Percentiles rank a stretch among this genome's conserved stretches.
Conservation (phyloP, 2,888 invertebrate genomes). For the Heterodera filipjevi region DNA sequence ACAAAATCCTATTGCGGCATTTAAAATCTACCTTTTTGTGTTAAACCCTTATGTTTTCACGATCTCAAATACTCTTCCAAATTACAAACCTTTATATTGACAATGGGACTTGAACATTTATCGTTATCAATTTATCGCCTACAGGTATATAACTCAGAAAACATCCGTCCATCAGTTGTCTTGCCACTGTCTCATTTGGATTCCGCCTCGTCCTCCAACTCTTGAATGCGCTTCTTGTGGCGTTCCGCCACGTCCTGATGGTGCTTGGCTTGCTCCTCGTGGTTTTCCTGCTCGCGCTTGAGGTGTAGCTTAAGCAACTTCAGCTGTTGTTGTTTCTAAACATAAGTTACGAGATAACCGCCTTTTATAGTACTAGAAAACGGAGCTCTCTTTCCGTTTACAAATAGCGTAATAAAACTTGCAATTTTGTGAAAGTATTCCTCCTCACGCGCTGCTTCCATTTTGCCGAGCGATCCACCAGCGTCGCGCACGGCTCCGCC, state of each 20-base stretch:
- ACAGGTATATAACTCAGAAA: background rate
- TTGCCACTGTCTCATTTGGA: slow-evolving; percentile 7
- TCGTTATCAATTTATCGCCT: background rate
- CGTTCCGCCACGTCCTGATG: slow-evolving; percentile 48
- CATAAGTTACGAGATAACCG: too few species aligned
- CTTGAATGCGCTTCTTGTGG: slow-evolving; percentile 49
- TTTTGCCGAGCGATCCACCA: slow-evolving; percentile 54
- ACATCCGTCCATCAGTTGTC: background rate
- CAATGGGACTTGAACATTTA: too few species aligned
- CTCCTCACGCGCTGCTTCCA: slow-evolving; percentile 67
- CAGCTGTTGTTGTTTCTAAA: slow-evolving; percentile 74
- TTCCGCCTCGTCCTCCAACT: slow-evolving; percentile 37
- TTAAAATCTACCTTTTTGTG: too few species aligned
- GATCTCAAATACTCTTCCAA: too few species aligned
- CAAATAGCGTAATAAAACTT: background rate
- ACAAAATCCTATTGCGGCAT: too few species aligned
- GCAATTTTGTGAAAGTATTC: slow-evolving; percentile 66
- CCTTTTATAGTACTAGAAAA: too few species aligned
- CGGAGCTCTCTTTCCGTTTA: too few species aligned
- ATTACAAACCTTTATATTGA: too few species aligned
- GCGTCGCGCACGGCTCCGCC: slow-evolving; percentile 43
- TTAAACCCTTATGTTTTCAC: too few species aligned
- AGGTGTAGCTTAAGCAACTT: slow-evolving; percentile 45
- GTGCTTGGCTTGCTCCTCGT: slow-evolving; percentile 46
- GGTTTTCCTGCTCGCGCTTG: slow-evolving; percentile 48